Percentiles rank a stretch among this genome's conserved stretches.
Evolutionary conservation across 1,140 invertebrate genomes (phyloP).

Genomic region (Schlechtendalia chinensis): DNA sequence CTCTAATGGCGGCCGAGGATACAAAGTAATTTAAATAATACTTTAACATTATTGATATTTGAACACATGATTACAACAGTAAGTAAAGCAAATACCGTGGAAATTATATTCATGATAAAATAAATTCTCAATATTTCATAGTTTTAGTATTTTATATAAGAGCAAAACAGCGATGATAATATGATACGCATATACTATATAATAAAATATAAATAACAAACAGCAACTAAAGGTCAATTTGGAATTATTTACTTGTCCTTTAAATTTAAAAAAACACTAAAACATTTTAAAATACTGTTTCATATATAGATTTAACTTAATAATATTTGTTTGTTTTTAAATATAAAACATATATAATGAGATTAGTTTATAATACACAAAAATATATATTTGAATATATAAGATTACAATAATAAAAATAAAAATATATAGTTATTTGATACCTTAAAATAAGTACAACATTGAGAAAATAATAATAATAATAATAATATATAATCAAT

Average conservation of each 20-base stretch:
- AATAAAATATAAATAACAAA: neutral
- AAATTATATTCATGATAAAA: neutral
- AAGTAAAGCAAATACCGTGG: neutral
- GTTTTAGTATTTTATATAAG: conserved; percentile 12
- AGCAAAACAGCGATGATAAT: neutral
- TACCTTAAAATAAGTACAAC: conserved; percentile 48
- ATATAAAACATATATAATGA: conserved; percentile 18
- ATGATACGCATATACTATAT: neutral
- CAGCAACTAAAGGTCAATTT: neutral
- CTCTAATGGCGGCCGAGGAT: neutral
- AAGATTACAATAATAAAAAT: conserved; percentile 36
- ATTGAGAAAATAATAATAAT: conserved; percentile 36
- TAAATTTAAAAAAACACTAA: conserved; percentile 4
- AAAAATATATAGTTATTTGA: conserved; percentile 39
- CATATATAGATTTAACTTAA: conserved; percentile 3
- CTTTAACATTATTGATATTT: conserved; percentile 6
- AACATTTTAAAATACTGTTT: conserved; percentile 25
- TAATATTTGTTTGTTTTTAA: conserved; percentile 34
- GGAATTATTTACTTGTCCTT: neutral
- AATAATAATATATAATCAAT: conserved; percentile 32
- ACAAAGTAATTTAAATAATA: conserved; percentile 24
- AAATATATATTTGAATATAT: conserved; percentile 46
- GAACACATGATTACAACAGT: conserved; percentile 32
- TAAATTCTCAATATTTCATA: neutral
- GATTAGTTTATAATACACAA: conserved; percentile 27